Conservation (phyloP, 2,113 vertebrate genomes). For the Mungos mungo region DNA sequence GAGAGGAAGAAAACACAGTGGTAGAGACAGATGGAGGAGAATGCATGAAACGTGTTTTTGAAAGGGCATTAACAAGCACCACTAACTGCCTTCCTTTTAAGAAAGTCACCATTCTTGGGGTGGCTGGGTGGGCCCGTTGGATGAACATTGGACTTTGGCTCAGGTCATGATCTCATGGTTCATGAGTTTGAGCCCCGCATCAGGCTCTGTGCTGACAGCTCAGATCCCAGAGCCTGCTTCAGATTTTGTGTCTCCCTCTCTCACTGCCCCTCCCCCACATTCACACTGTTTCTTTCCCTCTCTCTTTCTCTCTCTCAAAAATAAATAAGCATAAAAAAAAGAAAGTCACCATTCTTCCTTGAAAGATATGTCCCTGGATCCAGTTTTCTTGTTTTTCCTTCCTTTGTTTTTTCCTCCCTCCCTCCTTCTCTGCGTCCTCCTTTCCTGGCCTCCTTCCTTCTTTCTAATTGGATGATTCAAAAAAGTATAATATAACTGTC, state of each 20-base stretch:
- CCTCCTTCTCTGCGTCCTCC: rapidly evolving
- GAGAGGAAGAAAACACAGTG: neutral
- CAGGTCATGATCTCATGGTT: too few species aligned
- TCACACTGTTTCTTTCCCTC: too few species aligned
- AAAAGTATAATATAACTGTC: neutral
- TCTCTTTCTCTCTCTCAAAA: too few species aligned
- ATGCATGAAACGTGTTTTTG: neutral
- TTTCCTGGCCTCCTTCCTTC: neutral
- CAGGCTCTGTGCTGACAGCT: too few species aligned
- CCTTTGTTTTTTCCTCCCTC: neutral
- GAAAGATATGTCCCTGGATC: neutral
- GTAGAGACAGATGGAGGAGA: neutral
- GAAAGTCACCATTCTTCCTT: neutral
- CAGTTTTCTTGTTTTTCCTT: neutral
- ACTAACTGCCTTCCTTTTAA: neutral
- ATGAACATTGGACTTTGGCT: too few species aligned
- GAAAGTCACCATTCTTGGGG: neutral
- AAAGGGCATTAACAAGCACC: neutral
- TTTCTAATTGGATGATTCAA: neutral
- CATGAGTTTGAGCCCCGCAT: too few species aligned
- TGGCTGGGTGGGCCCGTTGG: too few species aligned
- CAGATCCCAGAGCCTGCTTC: too few species aligned
- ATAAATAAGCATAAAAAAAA: too few species aligned
- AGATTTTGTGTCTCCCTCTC: too few species aligned
- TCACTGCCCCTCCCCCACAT: too few species aligned